A percentile compares a stretch with the other conserved stretches of the same genome.
Evolutionary conservation across 1,140 invertebrate genomes (phyloP).

Genomic region (Euborellia annulipes): DNA sequence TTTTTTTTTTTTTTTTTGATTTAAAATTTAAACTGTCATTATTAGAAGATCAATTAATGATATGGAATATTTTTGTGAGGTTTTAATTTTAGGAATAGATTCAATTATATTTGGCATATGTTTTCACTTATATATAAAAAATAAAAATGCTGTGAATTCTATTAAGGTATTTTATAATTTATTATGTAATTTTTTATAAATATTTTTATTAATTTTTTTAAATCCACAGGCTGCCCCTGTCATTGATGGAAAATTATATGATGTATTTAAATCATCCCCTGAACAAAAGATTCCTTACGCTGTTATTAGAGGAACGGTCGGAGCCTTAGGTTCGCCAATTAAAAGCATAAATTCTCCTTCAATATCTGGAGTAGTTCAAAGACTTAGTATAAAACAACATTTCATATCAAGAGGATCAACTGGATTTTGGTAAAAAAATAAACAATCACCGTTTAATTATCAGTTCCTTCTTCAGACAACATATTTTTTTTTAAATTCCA

Average conservation of each 20-base stretch:
- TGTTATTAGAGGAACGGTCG: constrained; percentile 50
- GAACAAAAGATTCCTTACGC: constrained; percentile 50
- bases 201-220: constrained; percentile 6
- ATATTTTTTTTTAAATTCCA: too few species aligned
- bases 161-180: constrained; percentile 37
- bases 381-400: constrained; percentile 55
- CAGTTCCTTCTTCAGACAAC: too few species aligned
- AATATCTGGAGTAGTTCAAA: constrained; percentile 55
- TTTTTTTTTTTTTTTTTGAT: too few species aligned
- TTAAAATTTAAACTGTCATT: too few species aligned
- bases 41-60: too few species aligned
- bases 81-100: constrained; percentile 51
- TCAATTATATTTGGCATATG: constrained; percentile 50
- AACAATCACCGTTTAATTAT: too few species aligned
- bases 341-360: constrained; percentile 47
- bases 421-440: constrained; percentile 53
- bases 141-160: constrained; percentile 43
- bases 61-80: constrained; percentile 45
- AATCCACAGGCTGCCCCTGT: constrained; percentile 47
- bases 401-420: constrained; percentile 51
- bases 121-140: constrained; percentile 49
- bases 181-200: constrained; percentile 7
- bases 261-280: constrained; percentile 36
- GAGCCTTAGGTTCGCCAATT: constrained; percentile 52
- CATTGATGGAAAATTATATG: constrained; percentile 41